Conservation (phyloP, 2,113 vertebrate genomes). For the Setophaga petechia region DNA sequence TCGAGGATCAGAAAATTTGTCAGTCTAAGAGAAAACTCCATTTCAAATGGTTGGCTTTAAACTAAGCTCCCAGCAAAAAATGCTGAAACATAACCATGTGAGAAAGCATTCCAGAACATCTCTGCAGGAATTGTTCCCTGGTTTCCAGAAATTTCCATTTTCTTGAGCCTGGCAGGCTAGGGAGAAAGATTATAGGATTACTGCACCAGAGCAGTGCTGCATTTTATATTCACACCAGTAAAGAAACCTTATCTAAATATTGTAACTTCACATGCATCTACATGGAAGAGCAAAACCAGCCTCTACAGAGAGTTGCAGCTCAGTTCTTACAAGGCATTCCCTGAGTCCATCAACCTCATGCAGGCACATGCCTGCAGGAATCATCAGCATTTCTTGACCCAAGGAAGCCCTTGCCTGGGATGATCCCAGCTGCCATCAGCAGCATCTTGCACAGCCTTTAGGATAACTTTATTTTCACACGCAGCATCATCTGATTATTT, state of each 20-base stretch:
- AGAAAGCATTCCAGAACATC: neutral
- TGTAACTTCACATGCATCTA: neutral
- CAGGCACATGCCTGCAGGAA: neutral
- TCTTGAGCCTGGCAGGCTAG: neutral
- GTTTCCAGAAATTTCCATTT: neutral
- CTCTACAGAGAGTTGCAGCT: neutral
- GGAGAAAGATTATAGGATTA: neutral
- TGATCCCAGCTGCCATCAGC: neutral
- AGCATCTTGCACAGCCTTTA: neutral
- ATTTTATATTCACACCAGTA: accelerated
- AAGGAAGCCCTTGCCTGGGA: neutral
- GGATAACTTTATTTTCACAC: neutral
- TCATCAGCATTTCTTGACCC: accelerated
- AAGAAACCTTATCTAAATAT: neutral
- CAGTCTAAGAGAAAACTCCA: neutral
- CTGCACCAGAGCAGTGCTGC: neutral
- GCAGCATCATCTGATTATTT: neutral
- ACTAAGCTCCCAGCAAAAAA: neutral
- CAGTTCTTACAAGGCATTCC: neutral
- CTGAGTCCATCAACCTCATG: accelerated
- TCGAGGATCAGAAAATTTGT: neutral
- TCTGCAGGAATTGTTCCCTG: neutral
- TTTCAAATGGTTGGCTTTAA: neutral
- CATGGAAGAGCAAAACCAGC: neutral
- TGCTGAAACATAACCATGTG: neutral